Base-by-base conservation (phyloP, 1,140 invertebrate genomes). In the Monomorium pharaonis region DNA sequence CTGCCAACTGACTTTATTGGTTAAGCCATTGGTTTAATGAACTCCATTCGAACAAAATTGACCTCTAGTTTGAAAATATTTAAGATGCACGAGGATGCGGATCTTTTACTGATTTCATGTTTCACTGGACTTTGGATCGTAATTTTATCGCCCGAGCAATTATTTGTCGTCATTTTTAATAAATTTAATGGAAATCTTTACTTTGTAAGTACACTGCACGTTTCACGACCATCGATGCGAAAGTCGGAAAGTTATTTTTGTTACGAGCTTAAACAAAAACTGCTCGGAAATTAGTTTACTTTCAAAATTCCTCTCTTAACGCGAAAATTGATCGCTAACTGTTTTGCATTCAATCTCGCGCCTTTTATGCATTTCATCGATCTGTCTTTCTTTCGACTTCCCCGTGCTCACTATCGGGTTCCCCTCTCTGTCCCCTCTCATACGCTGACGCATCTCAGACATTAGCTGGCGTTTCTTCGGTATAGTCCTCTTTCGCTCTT, bases 391-490 rank as follows among this genome's bases (percentile, higher is more conserved):
- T 81, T 81, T 72, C 62, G 60, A 63, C 60, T 85, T 88, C 84
- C 33, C 63, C 70, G 54, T 58, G n/a, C n/a, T 18, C 70, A 58
- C 84, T 47, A 44, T 77, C 51, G 12, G 18, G 5, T 44, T 78
- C 70, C 60, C 74, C 37, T 44, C n/a, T 63, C 9, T 33, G 18
- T 63, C 1, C 30, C 33, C 3, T 84, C 65, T 51, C 89, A 78
- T 85, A 86, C 84, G 80, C 84, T 87, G 88, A 90, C 84, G 77
- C 84, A 62, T 89, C 75, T 81, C 81, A 88, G 84, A 91, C 88
- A 91, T 92, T 89, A 92, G 85, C 85, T 76, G 84, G 58, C 87
- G 86, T 92, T n/a, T 89, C 86, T 78, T 81, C 33, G 72, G 56
- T 72, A 58, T 42, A 60, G 37, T 37, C 37, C 87, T 62, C 70